Evolutionary conservation across 2,113 vertebrate species (phyloP), one percentile per base, ranked within the genome.

Genomic region (Trichomycterus rosablanca): DNA sequence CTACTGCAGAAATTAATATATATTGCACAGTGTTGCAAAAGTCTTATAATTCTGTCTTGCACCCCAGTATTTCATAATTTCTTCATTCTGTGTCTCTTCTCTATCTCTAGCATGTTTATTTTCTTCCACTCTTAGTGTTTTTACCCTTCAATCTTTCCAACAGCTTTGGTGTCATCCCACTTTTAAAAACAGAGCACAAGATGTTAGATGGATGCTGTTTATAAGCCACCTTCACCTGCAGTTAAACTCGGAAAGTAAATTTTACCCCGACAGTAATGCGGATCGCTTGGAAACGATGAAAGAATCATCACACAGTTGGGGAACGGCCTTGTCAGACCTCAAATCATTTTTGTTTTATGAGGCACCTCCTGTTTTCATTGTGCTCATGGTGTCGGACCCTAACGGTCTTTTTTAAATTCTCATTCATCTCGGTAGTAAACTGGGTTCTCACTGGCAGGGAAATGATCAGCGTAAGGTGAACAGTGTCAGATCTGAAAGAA

Each of bases 201-300:
- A 52, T 5, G 9, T 43, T 12, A 34, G 37, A 52, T 20, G 7
- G 12, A 34, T 63, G 30, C 37, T 32, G 37, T 28, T 63, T 53
- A 30, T 63, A 63, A 53, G 26, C 26, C 39, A 22, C 19, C 30
- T 34, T 44, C 50, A 35, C 26, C 49, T 53, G 37, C 49, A 23
- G 28, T 35, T 53, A 54, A 63, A 32, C 39, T 16, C 1, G 24
- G 16, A 24, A n/a, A 5, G 49, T 18, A 34, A 34, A 34, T 63
- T 46, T 54, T 54, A 63, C 28, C 54, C 14, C 24, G 40, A 55
- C 61, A 55, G 49, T 55, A 64, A 64, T 46, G 12, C 11, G 20
- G 20, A 37, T 18, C n/a, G 46, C 42, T 64, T 55, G 55, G 54
- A 37, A 6, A 3, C 20, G 30, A 35, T 64, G 51, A 46, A 46